Evolutionary conservation across 2,888 invertebrate species (phyloP), one percentile per base, ranked within the genome.

Genomic region (Athalia circularis): DNA sequence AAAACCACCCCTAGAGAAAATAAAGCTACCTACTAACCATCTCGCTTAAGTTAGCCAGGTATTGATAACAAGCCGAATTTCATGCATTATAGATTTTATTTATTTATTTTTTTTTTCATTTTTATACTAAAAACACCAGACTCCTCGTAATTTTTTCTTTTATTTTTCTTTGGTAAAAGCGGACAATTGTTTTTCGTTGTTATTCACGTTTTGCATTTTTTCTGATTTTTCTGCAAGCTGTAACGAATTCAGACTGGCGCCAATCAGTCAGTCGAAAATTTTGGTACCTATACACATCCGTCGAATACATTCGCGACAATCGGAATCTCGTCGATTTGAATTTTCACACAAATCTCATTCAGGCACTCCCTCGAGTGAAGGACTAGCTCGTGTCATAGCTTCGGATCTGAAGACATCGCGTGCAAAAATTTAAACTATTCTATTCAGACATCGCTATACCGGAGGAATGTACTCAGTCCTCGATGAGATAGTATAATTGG

Each of bases 1-100:
- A 76, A 80, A 80, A 79, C 65, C 54, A 65, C 75, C 74, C 81
- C 80, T 78, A 75, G 75, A 75, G 75, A 75, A 75, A 75, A 75
- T 75, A 75, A 62, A 64, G 8, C 5, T 50, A 29, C 29, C 11
- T 64, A 75, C 75, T 61, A 62, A 75, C 75, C 48, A 50, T 75
- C 29, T 29, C 50, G 64, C 13, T 11, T 62, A 64, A 15, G 11
- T 62, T 75, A 43, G 29, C n/a, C 64, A 1, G n/a, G 15, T 52
- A 75, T 75, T 64, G 62, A 75, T 64, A 75, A 62, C 62, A n/a
- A 29, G 62, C 6, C 62, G 62, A 75, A 75, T 61, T 75, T 62
- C 15, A 48, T 45, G 29, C 9, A 45, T 15, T 45, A 43, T 4
- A n/a, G 6, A 48, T 50, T 67, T 13, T 62, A 13, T 62, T 62